phyloP scores from a whole-genome alignment of 1,140 invertebrate species.

The Drosophila biarmipes region DNA sequence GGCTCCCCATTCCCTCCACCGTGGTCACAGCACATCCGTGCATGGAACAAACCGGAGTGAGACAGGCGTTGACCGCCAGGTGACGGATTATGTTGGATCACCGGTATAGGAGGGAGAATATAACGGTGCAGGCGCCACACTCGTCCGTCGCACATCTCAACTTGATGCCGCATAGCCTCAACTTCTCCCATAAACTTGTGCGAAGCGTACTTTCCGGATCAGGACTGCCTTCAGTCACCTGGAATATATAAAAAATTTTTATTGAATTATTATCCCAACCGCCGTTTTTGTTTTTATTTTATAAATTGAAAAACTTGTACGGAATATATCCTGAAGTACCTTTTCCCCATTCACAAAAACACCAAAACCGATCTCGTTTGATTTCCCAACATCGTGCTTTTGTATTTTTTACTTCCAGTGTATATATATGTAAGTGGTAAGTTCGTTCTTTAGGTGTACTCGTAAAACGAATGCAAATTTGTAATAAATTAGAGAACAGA shows the following conservation, averaged over 20 bases:
- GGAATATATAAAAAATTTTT: neutral
- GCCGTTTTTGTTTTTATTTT: too few relatives aligned
- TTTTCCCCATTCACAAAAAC: constrained; percentile 86
- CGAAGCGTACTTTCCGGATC: constrained; percentile 95
- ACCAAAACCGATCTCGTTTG: constrained; percentile 71
- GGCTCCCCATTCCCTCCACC: constrained; percentile 93
- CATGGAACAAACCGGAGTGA: constrained; percentile 92
- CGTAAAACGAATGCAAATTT: too few relatives aligned
- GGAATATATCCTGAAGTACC: constrained; percentile 58
- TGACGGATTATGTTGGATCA: constrained; percentile 90
- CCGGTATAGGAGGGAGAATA: constrained; percentile 91
- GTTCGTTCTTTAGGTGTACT: neutral
- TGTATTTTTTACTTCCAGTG: constrained; percentile 19
- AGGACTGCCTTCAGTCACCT: constrained; percentile 90
- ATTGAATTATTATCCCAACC: too few relatives aligned
- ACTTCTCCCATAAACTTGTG: constrained; percentile 92
- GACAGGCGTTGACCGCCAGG: constrained; percentile 94
- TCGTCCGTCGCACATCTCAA: constrained; percentile 97
- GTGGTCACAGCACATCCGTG: constrained; percentile 95
- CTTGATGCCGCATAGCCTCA: constrained; percentile 94
- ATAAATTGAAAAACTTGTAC: too few relatives aligned
- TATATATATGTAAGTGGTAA: constrained; percentile 28
- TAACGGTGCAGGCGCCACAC: constrained; percentile 97
- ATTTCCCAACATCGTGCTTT: constrained; percentile 41
- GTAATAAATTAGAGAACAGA: too few relatives aligned